phyloP scores from a whole-genome alignment of 2,797 vertebrate species.

The Psittacula echo region DNA sequence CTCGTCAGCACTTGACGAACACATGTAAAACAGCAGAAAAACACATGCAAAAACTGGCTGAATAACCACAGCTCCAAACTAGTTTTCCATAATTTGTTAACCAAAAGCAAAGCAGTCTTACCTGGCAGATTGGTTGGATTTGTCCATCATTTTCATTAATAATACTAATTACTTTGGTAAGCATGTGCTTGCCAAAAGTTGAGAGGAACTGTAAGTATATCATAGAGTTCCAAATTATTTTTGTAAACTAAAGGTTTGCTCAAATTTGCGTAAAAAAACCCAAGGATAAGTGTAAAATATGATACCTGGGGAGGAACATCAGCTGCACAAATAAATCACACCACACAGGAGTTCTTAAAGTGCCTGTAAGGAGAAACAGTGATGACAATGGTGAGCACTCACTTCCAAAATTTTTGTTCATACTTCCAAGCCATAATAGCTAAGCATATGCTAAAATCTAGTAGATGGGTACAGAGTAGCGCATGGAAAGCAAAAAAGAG shows the following conservation, averaged over 20 bases:
- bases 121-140: neutral
- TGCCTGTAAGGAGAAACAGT: neutral
- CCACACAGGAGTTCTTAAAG: neutral
- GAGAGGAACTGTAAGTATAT: neutral
- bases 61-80: neutral
- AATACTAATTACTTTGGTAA: neutral
- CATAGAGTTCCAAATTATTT: neutral
- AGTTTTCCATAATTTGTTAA: neutral
- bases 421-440: neutral
- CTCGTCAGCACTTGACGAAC: accelerated
- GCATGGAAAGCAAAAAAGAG: neutral
- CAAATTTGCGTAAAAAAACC: neutral
- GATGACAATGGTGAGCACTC: neutral
- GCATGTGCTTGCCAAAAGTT: neutral
- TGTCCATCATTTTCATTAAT: neutral
- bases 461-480: neutral
- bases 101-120: neutral
- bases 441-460: neutral
- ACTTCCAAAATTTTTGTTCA: neutral
- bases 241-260: neutral
- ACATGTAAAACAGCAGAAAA: neutral
- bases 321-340: neutral
- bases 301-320: neutral
- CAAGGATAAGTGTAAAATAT: neutral
- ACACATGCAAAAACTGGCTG: neutral